These are phyloP conservation scores for Saxicola maurus DNA, from an alignment of 2,797 vertebrate species.

Conservation along the genomic window DNA sequence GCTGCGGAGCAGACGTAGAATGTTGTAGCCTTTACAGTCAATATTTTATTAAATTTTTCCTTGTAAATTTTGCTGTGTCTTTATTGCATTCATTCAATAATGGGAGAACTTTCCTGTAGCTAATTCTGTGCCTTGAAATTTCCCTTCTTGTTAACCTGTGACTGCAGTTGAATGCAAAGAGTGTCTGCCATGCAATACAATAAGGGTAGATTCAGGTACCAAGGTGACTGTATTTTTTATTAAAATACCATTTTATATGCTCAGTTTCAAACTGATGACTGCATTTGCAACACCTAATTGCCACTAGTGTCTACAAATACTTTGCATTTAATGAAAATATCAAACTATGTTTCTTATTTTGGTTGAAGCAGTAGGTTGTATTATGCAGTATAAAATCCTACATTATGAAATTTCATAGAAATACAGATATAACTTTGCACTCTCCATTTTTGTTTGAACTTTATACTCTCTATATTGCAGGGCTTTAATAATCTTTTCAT, in stretches of 20 bases:
- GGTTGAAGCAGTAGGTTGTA: not conserved
- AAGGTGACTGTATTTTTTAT: constrained; percentile 50
- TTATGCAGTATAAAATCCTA: not conserved
- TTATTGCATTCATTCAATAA: constrained; percentile 58
- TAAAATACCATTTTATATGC: constrained; percentile 36
- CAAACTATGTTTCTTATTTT: not conserved
- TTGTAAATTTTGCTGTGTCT: constrained; percentile 50
- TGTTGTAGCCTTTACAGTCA: constrained; percentile 28
- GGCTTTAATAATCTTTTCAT: constrained; percentile 28
- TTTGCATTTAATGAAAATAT: constrained; percentile 47
- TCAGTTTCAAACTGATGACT: constrained; percentile 29
- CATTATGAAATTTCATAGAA: constrained; percentile 38
- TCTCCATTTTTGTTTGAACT: constrained; percentile 14
- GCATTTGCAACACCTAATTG: constrained; percentile 39
- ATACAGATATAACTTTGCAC: not conserved
- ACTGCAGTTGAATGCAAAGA: not conserved
- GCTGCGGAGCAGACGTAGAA: constrained; percentile 47
- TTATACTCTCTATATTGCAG: constrained; percentile 17
- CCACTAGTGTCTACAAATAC: constrained; percentile 15
- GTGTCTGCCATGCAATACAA: constrained; percentile 7
- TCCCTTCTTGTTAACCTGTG: constrained; percentile 23
- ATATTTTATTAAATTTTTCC: constrained; percentile 68
- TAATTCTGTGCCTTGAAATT: constrained; percentile 42
- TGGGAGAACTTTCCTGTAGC: constrained; percentile 29
- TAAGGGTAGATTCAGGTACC: constrained; percentile 8